phyloP scores from a whole-genome alignment of 2,797 vertebrate genomes.

The Characodon lateralis region DNA sequence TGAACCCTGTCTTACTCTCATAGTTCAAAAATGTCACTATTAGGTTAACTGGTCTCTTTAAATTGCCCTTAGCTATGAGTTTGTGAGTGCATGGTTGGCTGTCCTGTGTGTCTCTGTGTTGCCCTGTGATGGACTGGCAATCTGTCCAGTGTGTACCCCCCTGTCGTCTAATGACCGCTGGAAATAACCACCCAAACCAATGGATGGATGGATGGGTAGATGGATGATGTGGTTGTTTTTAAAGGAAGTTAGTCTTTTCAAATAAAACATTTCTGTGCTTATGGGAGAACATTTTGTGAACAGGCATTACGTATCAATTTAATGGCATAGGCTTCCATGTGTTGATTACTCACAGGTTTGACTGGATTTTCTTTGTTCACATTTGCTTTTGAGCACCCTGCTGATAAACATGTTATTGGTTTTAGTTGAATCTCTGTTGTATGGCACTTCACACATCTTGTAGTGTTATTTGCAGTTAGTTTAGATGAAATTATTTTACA shows the following conservation, averaged over 20 bases:
- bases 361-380: conserved; percentile 27
- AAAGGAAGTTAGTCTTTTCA: not conserved
- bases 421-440: conserved; percentile 59
- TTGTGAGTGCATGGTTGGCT: no score
- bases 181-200: no score
- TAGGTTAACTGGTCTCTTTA: no score
- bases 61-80: no score
- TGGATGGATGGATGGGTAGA: not conserved
- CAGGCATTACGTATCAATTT: not conserved
- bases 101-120: no score
- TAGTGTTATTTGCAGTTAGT: conserved; percentile 38
- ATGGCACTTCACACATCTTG: conserved; percentile 28
- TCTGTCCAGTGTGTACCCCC: no score
- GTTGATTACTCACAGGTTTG: conserved; percentile 16
- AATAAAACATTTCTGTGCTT: not conserved
- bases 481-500: conserved; percentile 36
- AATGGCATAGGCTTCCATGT: not conserved
- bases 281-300: not conserved
- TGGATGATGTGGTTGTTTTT: not conserved
- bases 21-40: no score
- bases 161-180: no score
- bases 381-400: conserved; percentile 31
- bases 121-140: no score
- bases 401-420: conserved; percentile 51
- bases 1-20: no score